Evolutionary conservation across 2,113 vertebrate genomes (phyloP).

Genomic region (Pycnonotus jocosus): DNA sequence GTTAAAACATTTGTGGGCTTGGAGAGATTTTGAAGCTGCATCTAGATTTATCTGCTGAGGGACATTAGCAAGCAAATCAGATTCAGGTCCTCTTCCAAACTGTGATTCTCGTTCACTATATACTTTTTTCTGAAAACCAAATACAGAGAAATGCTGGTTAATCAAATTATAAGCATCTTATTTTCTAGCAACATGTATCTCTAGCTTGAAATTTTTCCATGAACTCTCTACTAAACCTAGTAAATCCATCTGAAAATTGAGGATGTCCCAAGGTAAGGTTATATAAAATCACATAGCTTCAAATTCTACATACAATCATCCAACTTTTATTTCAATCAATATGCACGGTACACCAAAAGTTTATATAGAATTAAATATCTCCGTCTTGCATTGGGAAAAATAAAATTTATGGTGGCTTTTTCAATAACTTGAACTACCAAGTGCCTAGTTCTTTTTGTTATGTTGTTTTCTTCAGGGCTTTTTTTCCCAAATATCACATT

Average conservation of each 20-base stretch:
- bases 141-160: neutral
- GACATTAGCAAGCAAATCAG: neutral
- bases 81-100: neutral
- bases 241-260: neutral
- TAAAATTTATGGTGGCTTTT: neutral
- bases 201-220: neutral
- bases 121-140: neutral
- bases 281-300: neutral
- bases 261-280: neutral
- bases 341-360: neutral
- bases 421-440: neutral
- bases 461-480: fast-evolving
- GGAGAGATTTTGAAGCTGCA: neutral
- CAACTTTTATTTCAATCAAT: neutral
- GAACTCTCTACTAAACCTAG: neutral
- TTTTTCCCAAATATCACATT: neutral
- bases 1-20: neutral
- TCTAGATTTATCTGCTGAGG: neutral
- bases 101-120: neutral
- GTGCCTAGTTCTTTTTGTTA: neutral
- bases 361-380: neutral
- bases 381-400: neutral
- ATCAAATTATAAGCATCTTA: neutral
- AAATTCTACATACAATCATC: neutral
- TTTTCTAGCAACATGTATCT: neutral